These are phyloP conservation scores for Ephydatia muelleri DNA, from an alignment of 37 sponge, comb jelly and placozoan species.

Conservation along the genomic window DNA sequence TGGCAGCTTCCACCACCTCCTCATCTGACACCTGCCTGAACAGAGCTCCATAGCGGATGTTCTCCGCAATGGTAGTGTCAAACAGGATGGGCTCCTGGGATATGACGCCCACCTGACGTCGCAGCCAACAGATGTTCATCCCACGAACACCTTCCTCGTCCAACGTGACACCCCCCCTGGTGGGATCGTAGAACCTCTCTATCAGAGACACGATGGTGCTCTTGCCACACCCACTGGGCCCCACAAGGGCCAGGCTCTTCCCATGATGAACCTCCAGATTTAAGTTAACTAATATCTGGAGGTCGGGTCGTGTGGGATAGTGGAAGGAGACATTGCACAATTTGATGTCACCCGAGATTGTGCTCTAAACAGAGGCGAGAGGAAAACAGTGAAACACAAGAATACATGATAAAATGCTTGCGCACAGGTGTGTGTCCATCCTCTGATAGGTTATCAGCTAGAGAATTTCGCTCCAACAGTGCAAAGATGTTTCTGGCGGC, in stretches of 20 bases:
- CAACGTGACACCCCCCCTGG: conserved; percentile 56
- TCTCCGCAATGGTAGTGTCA: conserved; percentile 91
- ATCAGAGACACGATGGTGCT: conserved; percentile 93
- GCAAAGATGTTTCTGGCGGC: conserved; percentile 72
- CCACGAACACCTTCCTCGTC: conserved; percentile 67
- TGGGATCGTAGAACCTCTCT: conserved; percentile 94
- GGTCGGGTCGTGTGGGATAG: conserved; percentile 89
- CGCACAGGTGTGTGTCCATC: conserved; percentile 63
- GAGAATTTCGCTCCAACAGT: conserved; percentile 56
- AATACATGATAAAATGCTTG: neutral
- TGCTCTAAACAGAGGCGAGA: conserved; percentile 18
- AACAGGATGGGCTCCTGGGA: conserved; percentile 96
- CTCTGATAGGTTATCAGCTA: conserved; percentile 46
- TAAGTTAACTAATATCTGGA: conserved; percentile 78
- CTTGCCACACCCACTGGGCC: conserved; percentile 99
- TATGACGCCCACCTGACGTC: conserved; percentile 90
- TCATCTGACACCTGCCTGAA: conserved; percentile 83
- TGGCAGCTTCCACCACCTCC: conserved; percentile 91
- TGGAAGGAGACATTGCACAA: conserved; percentile 77
- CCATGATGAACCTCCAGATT: conserved; percentile 72
- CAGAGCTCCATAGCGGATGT: conserved; percentile 94
- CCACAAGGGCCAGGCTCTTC: conserved; percentile 95
- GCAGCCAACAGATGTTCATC: conserved; percentile 86
- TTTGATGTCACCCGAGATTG: conserved; percentile 53
- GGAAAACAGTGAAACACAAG: neutral